Base-by-base conservation (phyloP, 2,797 vertebrate genomes). In the Cryptoprocta ferox region DNA sequence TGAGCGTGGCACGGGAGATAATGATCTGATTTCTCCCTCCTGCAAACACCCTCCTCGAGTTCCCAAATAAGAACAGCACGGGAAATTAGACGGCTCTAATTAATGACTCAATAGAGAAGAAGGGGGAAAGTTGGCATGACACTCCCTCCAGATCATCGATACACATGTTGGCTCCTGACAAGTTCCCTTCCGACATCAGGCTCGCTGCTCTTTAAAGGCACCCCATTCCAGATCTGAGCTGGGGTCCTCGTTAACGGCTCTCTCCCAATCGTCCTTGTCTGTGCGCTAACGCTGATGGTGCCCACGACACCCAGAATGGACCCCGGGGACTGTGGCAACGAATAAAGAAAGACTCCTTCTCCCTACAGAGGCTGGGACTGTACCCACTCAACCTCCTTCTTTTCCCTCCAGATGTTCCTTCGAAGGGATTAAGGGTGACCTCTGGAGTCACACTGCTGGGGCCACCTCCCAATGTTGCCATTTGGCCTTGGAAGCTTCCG, bases 11-110 rank as follows among this genome's bases (percentile, higher is more conserved):
- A 73, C 21, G 71, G 89, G 94, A 37, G 96, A 50, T 21, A 91
- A 93, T 59, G 59, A 97, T 85, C 94, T 88, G 87, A 75, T 81
- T 95, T 92, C 96, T 87, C 56, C 73, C 39, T 26, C 70, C 80
- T 90, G 83, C 45, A 26, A 24, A 53, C 75, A 30, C 80, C 91
- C 95, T 87, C 80, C 92, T 82, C 88, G 65, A 66, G 35, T 0
- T 4, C 73, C 92, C 94, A 48, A 35, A 86, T 85, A 96, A 81
- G 98, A 97, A 24, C 1, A 0, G 97, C 96, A 92, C 45, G 92
- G 98, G 98, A 98, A 98, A 98, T 98, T 83, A 98, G 89, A 94
- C 68, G 61, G 53, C 91, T 95, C 97, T 98, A 98, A 99, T 98
- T 98, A 98, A 98, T 65, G 53, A 96, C 96, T 98, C 98, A 92